These are phyloP conservation scores for Alces alces DNA, from an alignment of 2,113 vertebrate species.

Conservation along the genomic window DNA sequence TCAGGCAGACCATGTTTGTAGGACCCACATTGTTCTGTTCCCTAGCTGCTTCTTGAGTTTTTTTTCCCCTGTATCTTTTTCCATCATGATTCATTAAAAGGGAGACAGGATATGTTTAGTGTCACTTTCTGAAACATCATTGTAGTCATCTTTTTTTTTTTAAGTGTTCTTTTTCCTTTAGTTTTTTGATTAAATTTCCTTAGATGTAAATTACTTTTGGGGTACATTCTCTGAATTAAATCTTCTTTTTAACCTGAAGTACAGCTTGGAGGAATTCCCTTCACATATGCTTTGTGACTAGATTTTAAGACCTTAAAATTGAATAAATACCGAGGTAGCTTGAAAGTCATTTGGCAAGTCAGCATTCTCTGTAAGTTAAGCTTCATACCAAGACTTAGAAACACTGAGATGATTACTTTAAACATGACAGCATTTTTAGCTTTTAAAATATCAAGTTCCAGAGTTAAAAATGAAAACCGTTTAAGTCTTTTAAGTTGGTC, in stretches of 20 bases:
- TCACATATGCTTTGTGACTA: neutral
- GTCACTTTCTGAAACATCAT: neutral
- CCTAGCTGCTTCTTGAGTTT: neutral
- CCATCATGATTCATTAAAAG: neutral
- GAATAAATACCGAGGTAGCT: neutral
- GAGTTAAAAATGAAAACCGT: neutral
- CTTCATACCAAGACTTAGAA: neutral
- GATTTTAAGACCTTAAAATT: neutral
- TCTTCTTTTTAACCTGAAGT: neutral
- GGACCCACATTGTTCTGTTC: neutral
- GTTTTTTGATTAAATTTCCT: neutral
- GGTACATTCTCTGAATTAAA: neutral
- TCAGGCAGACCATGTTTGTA: neutral
- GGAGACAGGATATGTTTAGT: neutral
- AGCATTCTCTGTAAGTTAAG: neutral
- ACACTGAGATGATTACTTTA: conserved; percentile 13
- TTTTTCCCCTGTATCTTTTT: neutral
- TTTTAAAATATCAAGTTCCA: conserved; percentile 43
- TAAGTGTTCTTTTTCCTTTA: neutral
- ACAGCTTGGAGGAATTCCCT: neutral
- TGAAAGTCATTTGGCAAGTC: neutral
- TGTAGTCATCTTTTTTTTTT: neutral
- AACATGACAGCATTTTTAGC: neutral
- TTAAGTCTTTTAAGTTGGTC: neutral
- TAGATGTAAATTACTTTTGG: conserved; percentile 6